These are phyloP conservation scores for Potamilus streckersoni DNA, from an alignment of 1,140 invertebrate genomes.

Conservation along the genomic window DNA sequence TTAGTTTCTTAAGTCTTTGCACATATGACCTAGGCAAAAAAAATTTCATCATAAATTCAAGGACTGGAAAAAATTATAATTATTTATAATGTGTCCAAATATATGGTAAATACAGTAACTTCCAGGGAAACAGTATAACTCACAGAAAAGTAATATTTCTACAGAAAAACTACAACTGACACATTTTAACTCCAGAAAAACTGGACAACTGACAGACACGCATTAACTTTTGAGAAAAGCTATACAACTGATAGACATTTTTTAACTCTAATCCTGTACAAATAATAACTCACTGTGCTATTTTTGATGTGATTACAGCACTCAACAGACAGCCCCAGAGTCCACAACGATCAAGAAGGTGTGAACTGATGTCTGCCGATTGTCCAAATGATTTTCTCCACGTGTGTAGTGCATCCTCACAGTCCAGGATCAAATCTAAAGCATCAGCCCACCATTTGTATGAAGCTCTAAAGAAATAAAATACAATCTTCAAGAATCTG, in stretches of 20 bases:
- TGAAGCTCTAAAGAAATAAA: constrained; percentile 43
- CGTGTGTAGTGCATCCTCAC: constrained; percentile 47
- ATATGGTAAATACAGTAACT: no score
- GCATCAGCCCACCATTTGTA: constrained; percentile 62
- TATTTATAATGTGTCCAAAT: no score
- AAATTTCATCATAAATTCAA: no score
- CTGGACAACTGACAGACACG: background rate
- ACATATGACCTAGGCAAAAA: no score
- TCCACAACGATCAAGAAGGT: constrained; percentile 62
- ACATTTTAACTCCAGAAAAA: background rate
- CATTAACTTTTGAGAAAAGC: background rate
- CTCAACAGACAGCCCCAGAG: constrained; percentile 66
- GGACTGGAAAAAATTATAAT: no score
- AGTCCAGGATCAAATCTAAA: constrained; percentile 55
- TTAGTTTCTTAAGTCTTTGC: no score
- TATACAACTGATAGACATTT: background rate
- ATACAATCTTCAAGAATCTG: no score
- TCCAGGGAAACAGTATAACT: no score
- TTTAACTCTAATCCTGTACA: background rate
- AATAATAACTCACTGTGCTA: constrained; percentile 62
- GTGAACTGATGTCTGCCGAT: constrained; percentile 43
- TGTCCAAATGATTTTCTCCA: constrained; percentile 50
- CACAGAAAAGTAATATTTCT: no score
- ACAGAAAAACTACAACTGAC: no score
- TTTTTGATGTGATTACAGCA: constrained; percentile 65